Evolutionary conservation across 2,888 invertebrate genomes (phyloP).

Genomic region (Orthosia gothica): DNA sequence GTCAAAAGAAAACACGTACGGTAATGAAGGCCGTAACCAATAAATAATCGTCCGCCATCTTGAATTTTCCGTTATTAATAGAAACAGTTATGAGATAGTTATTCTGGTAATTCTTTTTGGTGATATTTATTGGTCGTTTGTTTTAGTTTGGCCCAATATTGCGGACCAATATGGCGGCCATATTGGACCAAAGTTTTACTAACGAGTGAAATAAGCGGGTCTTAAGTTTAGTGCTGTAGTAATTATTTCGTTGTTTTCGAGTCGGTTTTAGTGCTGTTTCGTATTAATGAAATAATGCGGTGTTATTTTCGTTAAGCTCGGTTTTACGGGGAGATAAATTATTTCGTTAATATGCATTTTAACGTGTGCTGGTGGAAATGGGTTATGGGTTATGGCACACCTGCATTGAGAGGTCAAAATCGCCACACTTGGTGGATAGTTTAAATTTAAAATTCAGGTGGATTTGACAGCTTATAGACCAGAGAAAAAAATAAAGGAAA

Average conservation of each 20-base stretch:
- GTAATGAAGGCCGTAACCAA: conserved; percentile 70
- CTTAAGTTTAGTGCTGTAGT: conserved; percentile 34
- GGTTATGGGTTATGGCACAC: too few species aligned
- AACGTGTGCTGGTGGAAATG: conserved; percentile 2
- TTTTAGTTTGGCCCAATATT: conserved; percentile 49
- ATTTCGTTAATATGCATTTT: conserved; percentile 39
- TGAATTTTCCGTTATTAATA: conserved; percentile 72
- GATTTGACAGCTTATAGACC: too few species aligned
- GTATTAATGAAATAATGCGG: conserved; percentile 39
- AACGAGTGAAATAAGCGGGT: conserved; percentile 40
- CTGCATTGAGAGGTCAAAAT: neutral
- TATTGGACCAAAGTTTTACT: conserved; percentile 26
- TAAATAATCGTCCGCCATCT: conserved; percentile 79
- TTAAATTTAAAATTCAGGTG: too few species aligned
- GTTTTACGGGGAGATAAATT: conserved; percentile 47
- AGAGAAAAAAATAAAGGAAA: too few species aligned
- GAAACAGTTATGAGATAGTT: conserved; percentile 73
- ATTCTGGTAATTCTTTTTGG: conserved; percentile 68
- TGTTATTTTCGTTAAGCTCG: conserved; percentile 32
- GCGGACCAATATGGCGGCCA: conserved; percentile 46
- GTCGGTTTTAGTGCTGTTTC: conserved; percentile 36
- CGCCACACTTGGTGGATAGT: neutral
- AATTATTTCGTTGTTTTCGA: conserved; percentile 40
- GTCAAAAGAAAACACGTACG: conserved; percentile 70
- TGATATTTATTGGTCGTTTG: conserved; percentile 71